Percentiles rank a stretch among this genome's conserved stretches.
Evolutionary conservation across 2,888 invertebrate genomes (phyloP).

Genomic region (Platynereis dumerilii): DNA sequence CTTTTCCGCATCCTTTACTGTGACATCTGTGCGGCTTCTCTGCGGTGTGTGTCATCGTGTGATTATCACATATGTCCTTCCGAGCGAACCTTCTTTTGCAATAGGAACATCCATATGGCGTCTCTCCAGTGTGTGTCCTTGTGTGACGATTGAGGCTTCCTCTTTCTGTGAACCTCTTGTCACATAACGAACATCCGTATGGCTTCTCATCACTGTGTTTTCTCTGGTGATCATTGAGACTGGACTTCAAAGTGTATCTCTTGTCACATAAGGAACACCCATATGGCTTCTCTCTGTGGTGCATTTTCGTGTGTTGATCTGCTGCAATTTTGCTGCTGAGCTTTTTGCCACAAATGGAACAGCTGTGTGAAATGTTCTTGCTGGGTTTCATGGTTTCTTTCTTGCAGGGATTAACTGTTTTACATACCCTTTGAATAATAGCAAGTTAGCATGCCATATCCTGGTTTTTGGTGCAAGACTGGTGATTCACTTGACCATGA

Average conservation of each 20-base stretch:
- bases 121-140: constrained; percentile 1
- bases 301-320: no score
- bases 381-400: no score
- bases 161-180: neutral
- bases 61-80: neutral
- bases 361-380: no score
- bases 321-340: no score
- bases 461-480: no score
- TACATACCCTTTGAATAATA: no score
- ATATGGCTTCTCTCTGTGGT: neutral
- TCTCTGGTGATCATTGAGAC: neutral
- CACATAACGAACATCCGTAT: neutral
- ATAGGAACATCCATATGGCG: neutral
- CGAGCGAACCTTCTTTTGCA: neutral
- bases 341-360: no score
- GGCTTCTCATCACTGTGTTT: neutral
- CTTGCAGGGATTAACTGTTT: no score
- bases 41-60: neutral
- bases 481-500: no score
- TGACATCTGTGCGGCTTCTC: neutral
- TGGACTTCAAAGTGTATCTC: neutral
- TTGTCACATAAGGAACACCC: constrained; percentile 4
- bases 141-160: neutral
- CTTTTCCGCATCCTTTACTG: no score
- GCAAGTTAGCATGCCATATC: no score